Percentiles rank a stretch among this genome's conserved stretches.
These are phyloP conservation scores for Chrysolina americana DNA, from an alignment of 2,888 invertebrate species.

Conservation along the genomic window DNA sequence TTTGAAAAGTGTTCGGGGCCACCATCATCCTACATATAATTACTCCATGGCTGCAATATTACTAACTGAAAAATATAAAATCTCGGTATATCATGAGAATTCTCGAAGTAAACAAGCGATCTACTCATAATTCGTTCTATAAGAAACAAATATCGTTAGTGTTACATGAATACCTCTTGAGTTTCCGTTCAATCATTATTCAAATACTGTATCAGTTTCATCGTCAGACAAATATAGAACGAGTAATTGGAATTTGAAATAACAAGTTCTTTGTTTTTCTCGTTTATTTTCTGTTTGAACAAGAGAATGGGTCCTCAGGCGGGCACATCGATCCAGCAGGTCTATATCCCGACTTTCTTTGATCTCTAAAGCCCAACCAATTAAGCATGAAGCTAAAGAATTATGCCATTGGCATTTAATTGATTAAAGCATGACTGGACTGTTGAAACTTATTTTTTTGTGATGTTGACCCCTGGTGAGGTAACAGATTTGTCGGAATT, in stretches of 20 bases:
- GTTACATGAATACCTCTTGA: conserved; percentile 6
- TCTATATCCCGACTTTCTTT: conserved; percentile 58
- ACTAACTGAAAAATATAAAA: too few relatives aligned
- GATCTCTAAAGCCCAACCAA: conserved; percentile 61
- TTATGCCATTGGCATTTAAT: conserved; percentile 62
- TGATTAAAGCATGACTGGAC: conserved; percentile 62
- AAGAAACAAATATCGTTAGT: neutral
- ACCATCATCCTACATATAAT: too few relatives aligned
- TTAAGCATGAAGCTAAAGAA: conserved; percentile 53
- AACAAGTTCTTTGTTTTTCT: conserved; percentile 61
- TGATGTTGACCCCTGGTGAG: conserved; percentile 40
- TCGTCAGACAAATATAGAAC: conserved; percentile 49
- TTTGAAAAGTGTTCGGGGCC: too few relatives aligned
- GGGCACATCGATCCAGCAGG: conserved; percentile 54
- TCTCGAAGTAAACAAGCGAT: neutral
- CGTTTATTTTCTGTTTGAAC: conserved; percentile 57
- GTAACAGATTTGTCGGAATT: conserved; percentile 34
- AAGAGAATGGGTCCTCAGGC: conserved; percentile 59
- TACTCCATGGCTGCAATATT: too few relatives aligned
- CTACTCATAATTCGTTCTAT: neutral
- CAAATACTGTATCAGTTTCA: conserved; percentile 41
- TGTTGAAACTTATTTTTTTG: conserved; percentile 44
- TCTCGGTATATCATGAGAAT: neutral
- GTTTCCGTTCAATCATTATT: conserved; percentile 24
- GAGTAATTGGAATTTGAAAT: conserved; percentile 62